Evolutionary conservation across 1,140 invertebrate species (phyloP), one percentile per base, ranked within the genome.

Genomic region (Drosophila funebris): DNA sequence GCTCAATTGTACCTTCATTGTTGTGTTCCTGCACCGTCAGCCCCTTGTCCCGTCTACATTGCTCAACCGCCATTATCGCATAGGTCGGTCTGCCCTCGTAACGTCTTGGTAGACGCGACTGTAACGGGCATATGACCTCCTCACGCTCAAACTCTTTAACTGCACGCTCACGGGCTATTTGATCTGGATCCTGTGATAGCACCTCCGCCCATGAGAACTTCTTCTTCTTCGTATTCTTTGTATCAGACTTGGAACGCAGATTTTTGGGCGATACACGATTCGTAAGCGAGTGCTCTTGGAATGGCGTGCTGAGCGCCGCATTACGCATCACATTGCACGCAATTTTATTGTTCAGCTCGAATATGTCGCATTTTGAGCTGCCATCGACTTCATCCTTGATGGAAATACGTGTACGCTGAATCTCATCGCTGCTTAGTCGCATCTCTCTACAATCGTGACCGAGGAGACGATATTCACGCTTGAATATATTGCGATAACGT

Each of bases 401-500:
- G 1, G 61, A 75, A 2, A 82, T 50, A 20, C 77, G 70, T 7
- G 69, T 91, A 8, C 64, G 68, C 4, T 54, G 36, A 13, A 92
- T 80, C 48, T 92, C 90, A 31, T 82, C 60, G 39, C 90, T 88
- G 78, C 93, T 93, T 54, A 95, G 78, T 53, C 90, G 92, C 67
- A 94, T 90, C 14, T 93, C 92, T 43, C 90, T 92, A 43, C 93
- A 92, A 36, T 92, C 85, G 43, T 92, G 90, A 76, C 93, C 93
- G 72, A 93, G 93, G 68, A 93, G 93, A 16, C 93, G 81, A 33
- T 94, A 91, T 74, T 94, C 94, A 39, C 92, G 93, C 66, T 90
- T 92, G 62, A 95, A 94, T 27, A 95, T 87, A 68, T 90, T 93
- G 73, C 93, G 93, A 69, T 94, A 95, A 48, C 93, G 94, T n/a